Conservation (phyloP, 2,888 invertebrate species). For the Sussaba pulchella region DNA sequence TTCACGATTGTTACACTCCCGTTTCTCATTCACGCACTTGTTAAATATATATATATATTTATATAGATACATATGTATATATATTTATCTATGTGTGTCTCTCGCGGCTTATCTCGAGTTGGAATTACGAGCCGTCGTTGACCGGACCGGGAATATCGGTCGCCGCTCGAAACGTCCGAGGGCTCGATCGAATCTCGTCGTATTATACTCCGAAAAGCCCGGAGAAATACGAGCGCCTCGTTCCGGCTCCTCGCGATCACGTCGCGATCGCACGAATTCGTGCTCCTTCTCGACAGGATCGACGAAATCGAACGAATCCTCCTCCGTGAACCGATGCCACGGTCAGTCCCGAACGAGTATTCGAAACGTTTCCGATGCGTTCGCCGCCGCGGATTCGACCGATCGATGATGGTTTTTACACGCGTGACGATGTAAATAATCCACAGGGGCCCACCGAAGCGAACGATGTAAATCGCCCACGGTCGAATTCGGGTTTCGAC, state of each 20-base stretch:
- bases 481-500: constrained; percentile 36
- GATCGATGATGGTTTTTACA: constrained; percentile 75
- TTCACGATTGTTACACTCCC: constrained; percentile 1
- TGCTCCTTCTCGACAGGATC: background rate
- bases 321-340: background rate
- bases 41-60: too few species aligned
- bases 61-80: too few species aligned
- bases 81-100: too few species aligned
- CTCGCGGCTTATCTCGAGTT: too few species aligned
- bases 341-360: constrained; percentile 1
- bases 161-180: background rate
- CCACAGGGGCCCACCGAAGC: constrained; percentile 50
- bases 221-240: too few species aligned
- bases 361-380: constrained; percentile 35
- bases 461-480: constrained; percentile 74
- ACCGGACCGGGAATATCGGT: background rate
- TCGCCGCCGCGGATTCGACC: constrained; percentile 46
- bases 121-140: too few species aligned
- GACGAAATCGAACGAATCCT: constrained; percentile 3
- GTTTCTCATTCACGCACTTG: background rate
- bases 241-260: too few species aligned
- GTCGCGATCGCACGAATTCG: too few species aligned
- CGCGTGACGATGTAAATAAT: constrained; percentile 80
- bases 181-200: background rate
- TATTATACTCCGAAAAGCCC: background rate